Conservation (phyloP, 2,888 invertebrate species). For the Atrina japonica region DNA sequence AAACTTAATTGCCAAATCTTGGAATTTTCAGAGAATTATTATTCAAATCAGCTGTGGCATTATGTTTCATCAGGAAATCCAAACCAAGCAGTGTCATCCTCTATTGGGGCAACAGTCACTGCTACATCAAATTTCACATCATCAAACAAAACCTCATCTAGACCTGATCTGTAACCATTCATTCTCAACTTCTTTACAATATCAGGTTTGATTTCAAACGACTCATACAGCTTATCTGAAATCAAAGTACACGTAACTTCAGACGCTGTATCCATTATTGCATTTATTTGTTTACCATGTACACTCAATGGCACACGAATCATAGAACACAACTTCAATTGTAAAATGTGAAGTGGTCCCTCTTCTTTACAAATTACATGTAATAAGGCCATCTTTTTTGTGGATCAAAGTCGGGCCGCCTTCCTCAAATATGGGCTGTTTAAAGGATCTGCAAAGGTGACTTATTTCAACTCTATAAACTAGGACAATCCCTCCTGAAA, state of each 20-base stretch:
- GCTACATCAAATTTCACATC: constrained; percentile 1
- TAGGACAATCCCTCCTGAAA: too few species aligned
- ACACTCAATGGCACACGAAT: neutral
- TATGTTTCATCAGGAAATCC: constrained; percentile 7
- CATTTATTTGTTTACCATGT: constrained; percentile 9
- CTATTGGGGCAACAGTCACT: constrained; percentile 16
- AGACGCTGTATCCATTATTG: constrained; percentile 1
- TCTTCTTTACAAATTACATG: too few species aligned
- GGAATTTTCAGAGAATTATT: too few species aligned
- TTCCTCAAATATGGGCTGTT: too few species aligned
- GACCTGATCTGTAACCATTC: constrained; percentile 12
- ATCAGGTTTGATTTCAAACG: neutral
- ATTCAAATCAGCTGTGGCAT: constrained; percentile 4
- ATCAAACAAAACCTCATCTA: constrained; percentile 1
- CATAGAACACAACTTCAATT: too few species aligned
- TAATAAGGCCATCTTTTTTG: too few species aligned
- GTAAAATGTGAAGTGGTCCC: too few species aligned
- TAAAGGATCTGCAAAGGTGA: too few species aligned
- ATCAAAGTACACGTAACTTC: neutral
- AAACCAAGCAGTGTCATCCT: constrained; percentile 13
- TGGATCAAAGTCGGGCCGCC: too few species aligned
- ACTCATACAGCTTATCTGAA: neutral
- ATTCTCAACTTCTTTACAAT: constrained; percentile 7
- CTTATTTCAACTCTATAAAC: too few species aligned
- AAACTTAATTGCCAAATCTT: too few species aligned